Evolutionary conservation across 1,140 invertebrate species (phyloP).

Genomic region (Sycophaga agraensis): DNA sequence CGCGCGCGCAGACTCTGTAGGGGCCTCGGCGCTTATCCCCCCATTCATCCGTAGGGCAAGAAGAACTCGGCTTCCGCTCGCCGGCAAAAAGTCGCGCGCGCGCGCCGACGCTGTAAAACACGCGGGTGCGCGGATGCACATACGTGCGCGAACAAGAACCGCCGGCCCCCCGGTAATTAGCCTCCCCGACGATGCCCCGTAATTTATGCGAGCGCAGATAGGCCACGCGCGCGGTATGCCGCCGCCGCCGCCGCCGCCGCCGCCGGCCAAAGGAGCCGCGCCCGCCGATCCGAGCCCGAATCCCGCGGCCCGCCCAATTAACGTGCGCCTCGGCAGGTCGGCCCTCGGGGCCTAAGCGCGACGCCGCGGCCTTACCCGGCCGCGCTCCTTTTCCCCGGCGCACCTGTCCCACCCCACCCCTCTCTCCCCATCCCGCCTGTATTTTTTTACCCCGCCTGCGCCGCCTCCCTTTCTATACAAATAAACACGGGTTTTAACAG

Average conservation of each 20-base stretch:
- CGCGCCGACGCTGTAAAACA: constrained; percentile 8
- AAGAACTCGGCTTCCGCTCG: too few species aligned
- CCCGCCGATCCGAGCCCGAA: constrained; percentile 46
- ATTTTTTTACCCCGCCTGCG: too few species aligned
- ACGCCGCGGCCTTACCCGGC: constrained; percentile 38
- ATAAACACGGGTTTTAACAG: neutral
- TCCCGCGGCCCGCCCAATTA: neutral
- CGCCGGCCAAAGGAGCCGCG: constrained; percentile 45
- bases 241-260: neutral
- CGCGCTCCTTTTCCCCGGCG: constrained; percentile 40
- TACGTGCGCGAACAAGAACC: neutral
- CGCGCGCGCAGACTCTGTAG: neutral
- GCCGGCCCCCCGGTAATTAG: constrained; percentile 44
- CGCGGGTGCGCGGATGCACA: neutral
- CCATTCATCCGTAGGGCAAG: too few species aligned
- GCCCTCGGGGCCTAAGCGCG: too few species aligned
- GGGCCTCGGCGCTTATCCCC: too few species aligned
- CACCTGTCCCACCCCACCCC: neutral
- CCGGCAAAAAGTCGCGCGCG: neutral
- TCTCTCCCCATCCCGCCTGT: too few species aligned
- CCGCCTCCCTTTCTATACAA: neutral
- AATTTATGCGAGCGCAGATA: constrained; percentile 50
- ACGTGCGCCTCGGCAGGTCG: too few species aligned
- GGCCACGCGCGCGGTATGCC: constrained; percentile 38
- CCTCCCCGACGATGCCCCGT: constrained; percentile 23